phyloP scores from a whole-genome alignment of 1,140 invertebrate genomes.

The Papilio aristodemus region DNA sequence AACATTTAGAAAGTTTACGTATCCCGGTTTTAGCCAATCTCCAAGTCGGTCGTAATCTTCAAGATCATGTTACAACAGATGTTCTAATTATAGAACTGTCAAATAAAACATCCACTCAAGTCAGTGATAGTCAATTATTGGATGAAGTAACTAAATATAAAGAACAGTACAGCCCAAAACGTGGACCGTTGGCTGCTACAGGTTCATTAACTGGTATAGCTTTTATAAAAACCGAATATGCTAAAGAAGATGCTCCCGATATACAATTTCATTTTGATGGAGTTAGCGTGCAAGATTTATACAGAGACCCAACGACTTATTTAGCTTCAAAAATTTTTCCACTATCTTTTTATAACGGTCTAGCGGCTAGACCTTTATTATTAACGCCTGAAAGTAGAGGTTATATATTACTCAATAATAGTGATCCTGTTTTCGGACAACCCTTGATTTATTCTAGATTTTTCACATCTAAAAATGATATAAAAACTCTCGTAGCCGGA shows the following conservation, averaged over 20 bases:
- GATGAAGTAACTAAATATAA: conserved; percentile 80
- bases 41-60: conserved; percentile 88
- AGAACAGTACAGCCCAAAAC: conserved; percentile 59
- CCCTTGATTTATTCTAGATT: conserved; percentile 92
- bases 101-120: conserved; percentile 77
- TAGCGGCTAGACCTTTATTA: conserved; percentile 81
- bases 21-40: conserved; percentile 84
- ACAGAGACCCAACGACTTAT: conserved; percentile 77
- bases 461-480: conserved; percentile 83
- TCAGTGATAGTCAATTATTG: conserved; percentile 65
- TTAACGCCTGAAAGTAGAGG: conserved; percentile 87
- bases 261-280: conserved; percentile 85
- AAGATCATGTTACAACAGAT: conserved; percentile 86
- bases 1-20: conserved; percentile 81
- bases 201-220: conserved; percentile 75
- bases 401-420: conserved; percentile 83
- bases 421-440: conserved; percentile 85
- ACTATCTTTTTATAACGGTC: conserved; percentile 78
- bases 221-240: conserved; percentile 80
- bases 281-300: conserved; percentile 72
- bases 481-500: conserved; percentile 82
- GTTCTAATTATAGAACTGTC: conserved; percentile 79
- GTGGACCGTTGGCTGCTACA: conserved; percentile 79
- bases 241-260: conserved; percentile 81
- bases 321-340: conserved; percentile 74